These are phyloP conservation scores for Tetranychus truncatus DNA, from an alignment of 2,888 invertebrate species.

Conservation along the genomic window DNA sequence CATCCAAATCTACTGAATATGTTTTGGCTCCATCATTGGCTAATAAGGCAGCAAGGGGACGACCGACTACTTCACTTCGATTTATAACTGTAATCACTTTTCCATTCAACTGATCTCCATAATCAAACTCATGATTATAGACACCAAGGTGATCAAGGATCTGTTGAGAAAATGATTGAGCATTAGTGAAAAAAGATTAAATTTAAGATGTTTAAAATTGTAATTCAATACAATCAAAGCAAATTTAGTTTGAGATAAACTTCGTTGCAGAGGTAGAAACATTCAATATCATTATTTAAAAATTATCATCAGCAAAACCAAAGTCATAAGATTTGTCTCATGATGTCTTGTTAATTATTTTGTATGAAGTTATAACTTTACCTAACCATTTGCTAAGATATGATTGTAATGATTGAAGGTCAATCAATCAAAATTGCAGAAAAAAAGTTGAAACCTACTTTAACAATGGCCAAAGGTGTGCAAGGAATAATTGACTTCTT, in stretches of 20 bases:
- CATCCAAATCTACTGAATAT: conserved; percentile 18
- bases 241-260: not conserved
- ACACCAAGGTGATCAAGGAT: conserved; percentile 19
- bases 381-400: too few species aligned
- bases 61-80: conserved; percentile 21
- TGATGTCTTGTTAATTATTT: too few species aligned
- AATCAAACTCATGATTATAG: conserved; percentile 17
- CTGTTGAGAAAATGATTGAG: conserved; percentile 6
- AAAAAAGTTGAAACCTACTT: conserved; percentile 8
- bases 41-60: conserved; percentile 21
- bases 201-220: not conserved
- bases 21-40: conserved; percentile 21
- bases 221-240: too few species aligned
- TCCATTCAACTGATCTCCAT: conserved; percentile 21
- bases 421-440: not conserved
- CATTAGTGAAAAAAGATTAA: not conserved
- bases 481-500: conserved; percentile 21
- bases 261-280: too few species aligned
- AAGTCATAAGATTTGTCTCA: too few species aligned
- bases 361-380: too few species aligned
- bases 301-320: too few species aligned
- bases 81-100: conserved; percentile 21
- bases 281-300: too few species aligned
- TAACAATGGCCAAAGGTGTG: conserved; percentile 22
- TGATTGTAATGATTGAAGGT: not conserved